Percentiles rank a stretch among this genome's conserved stretches.
phyloP scores from a whole-genome alignment of 2,113 vertebrate species.

The Atrichornis clamosus region DNA sequence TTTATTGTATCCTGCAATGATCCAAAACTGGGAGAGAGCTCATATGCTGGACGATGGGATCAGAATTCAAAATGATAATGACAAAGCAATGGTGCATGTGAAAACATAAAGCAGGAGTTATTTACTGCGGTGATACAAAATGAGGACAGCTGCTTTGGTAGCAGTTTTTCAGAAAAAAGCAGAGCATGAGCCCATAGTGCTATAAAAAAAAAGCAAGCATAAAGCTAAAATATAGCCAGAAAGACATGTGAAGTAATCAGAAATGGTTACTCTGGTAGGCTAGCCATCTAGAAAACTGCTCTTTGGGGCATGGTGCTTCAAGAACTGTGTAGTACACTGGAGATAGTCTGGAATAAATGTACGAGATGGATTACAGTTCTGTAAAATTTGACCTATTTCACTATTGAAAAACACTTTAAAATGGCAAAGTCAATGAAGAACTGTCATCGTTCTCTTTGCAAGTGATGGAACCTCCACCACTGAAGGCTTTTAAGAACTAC shows the following conservation, averaged over 20 bases:
- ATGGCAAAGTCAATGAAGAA: background rate
- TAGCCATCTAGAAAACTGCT: background rate
- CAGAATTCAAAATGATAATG: background rate
- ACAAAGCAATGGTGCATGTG: background rate
- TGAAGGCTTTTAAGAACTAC: background rate
- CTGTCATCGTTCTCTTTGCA: background rate
- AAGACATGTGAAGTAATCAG: background rate
- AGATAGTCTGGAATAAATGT: background rate
- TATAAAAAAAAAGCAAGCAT: background rate
- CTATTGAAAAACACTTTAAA: background rate
- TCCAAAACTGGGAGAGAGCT: background rate
- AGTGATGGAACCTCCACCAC: background rate
- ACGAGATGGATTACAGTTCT: background rate
- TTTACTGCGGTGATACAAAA: background rate
- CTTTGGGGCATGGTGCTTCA: background rate
- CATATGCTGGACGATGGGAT: background rate
- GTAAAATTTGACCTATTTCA: background rate
- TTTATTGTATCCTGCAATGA: background rate
- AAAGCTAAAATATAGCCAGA: background rate
- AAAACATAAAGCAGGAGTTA: background rate
- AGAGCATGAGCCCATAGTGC: background rate
- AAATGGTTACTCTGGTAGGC: background rate
- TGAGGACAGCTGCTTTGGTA: background rate
- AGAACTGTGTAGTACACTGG: background rate
- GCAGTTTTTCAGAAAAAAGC: background rate